A percentile compares a stretch with the other conserved stretches of the same genome.
These are phyloP conservation scores for Scomberomorus guttatus DNA, from an alignment of 2,797 vertebrate genomes.

Conservation along the genomic window DNA sequence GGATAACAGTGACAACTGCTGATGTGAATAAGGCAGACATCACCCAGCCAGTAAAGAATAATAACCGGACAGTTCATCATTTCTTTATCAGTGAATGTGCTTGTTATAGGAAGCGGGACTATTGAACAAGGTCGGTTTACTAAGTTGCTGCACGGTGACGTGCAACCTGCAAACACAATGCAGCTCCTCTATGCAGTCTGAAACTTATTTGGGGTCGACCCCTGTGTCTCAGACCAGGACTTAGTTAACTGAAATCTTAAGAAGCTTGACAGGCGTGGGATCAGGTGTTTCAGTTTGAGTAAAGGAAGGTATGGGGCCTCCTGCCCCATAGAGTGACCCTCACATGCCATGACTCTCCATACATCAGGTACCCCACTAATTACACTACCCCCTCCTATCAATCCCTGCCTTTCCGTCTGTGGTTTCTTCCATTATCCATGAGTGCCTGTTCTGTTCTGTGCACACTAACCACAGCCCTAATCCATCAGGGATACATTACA, in stretches of 20 bases:
- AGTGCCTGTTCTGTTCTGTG: constrained; percentile 74
- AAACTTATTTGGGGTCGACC: constrained; percentile 50
- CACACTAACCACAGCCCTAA: constrained; percentile 78
- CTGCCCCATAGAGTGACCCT: constrained; percentile 74
- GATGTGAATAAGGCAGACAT: constrained; percentile 55
- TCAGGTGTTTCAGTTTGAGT: constrained; percentile 80
- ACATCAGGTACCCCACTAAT: constrained; percentile 82
- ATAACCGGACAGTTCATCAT: constrained; percentile 60
- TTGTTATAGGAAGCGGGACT: constrained; percentile 56
- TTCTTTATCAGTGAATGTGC: constrained; percentile 63
- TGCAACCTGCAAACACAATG: constrained; percentile 46
- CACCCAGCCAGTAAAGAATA: constrained; percentile 48
- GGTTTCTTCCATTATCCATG: constrained; percentile 79
- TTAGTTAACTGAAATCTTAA: constrained; percentile 53
- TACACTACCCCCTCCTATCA: constrained; percentile 53
- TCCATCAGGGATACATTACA: constrained; percentile 82
- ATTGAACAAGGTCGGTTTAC: constrained; percentile 40
- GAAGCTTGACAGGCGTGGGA: constrained; percentile 61
- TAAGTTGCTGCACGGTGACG: constrained; percentile 20
- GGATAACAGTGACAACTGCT: constrained; percentile 64
- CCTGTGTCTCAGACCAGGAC: constrained; percentile 33
- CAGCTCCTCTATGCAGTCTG: constrained; percentile 20
- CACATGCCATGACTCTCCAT: constrained; percentile 72
- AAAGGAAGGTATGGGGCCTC: constrained; percentile 67
- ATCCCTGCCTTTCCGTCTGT: constrained; percentile 69